Conservation (phyloP, 2,797 vertebrate species). For the Sebastes matsubarae region DNA sequence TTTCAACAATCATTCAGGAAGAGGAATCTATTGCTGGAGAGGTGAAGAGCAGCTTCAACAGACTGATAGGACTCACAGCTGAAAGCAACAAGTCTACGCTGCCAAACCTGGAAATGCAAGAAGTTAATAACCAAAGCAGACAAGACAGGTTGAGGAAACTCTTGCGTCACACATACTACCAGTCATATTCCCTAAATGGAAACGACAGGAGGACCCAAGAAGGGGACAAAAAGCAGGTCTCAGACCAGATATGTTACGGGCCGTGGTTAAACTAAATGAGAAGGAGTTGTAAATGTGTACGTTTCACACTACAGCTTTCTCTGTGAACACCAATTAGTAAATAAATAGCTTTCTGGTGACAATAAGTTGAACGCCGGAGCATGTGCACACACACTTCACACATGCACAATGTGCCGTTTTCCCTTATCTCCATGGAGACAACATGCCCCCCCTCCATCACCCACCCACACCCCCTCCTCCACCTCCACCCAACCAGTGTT, state of each 20-base stretch:
- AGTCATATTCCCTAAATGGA: neutral
- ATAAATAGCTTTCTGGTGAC: slow-evolving; percentile 61
- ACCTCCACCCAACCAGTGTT: slow-evolving; percentile 51
- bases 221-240: neutral
- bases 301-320: neutral
- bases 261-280: neutral
- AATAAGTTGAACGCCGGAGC: slow-evolving; percentile 54
- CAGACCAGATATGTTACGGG: neutral
- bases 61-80: slow-evolving; percentile 6
- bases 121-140: neutral
- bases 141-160: neutral
- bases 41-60: neutral
- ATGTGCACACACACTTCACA: slow-evolving; percentile 33
- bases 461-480: too few relatives aligned
- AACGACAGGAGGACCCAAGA: neutral
- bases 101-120: slow-evolving; percentile 15
- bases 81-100: neutral
- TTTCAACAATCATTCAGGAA: neutral
- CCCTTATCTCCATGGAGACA: slow-evolving; percentile 75
- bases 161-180: neutral
- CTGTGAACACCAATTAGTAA: slow-evolving; percentile 46
- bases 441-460: slow-evolving; percentile 30
- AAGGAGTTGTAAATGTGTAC: neutral
- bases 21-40: neutral
- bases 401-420: slow-evolving; percentile 36